phyloP scores from a whole-genome alignment of 2,113 vertebrate species.

The Tetraodon nigroviridis region DNA sequence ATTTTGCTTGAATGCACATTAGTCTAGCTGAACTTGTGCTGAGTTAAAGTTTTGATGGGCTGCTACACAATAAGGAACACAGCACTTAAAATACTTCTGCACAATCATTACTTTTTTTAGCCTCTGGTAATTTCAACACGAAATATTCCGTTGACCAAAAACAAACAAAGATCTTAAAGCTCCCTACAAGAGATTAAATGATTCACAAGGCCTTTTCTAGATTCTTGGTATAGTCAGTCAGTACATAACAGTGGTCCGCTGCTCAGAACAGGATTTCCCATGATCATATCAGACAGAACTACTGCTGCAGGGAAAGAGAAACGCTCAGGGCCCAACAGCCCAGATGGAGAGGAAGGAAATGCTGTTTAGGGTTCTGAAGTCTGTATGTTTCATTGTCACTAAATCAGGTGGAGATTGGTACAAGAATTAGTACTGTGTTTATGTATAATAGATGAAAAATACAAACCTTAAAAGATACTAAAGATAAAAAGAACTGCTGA shows the following conservation, averaged over 20 bases:
- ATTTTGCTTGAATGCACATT: too few species aligned
- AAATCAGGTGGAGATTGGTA: conserved; percentile 17
- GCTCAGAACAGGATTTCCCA: conserved; percentile 54
- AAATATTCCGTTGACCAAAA: conserved; percentile 42
- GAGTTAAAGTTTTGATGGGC: too few species aligned
- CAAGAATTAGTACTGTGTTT: conserved; percentile 8
- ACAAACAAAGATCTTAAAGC: conserved; percentile 51
- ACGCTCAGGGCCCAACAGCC: conserved; percentile 1
- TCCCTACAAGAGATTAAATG: conserved; percentile 33
- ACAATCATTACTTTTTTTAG: conserved; percentile 1
- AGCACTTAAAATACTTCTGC: too few species aligned
- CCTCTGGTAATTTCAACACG: conserved; percentile 5
- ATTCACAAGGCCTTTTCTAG: conserved; percentile 49
- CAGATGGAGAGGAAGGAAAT: conserved; percentile 61
- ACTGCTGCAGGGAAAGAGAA: conserved; percentile 20
- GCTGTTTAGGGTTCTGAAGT: conserved; percentile 28
- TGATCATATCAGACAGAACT: conserved; percentile 45
- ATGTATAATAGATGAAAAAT: conserved; percentile 9
- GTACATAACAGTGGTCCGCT: conserved; percentile 30
- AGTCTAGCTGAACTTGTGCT: too few species aligned
- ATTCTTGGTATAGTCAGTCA: conserved; percentile 28
- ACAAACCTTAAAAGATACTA: conserved; percentile 10
- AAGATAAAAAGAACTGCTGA: too few species aligned
- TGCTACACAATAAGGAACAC: too few species aligned
- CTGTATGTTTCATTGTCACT: conserved; percentile 40